Conservation (phyloP, 1,140 invertebrate genomes). For the Scylla paramamosain region DNA sequence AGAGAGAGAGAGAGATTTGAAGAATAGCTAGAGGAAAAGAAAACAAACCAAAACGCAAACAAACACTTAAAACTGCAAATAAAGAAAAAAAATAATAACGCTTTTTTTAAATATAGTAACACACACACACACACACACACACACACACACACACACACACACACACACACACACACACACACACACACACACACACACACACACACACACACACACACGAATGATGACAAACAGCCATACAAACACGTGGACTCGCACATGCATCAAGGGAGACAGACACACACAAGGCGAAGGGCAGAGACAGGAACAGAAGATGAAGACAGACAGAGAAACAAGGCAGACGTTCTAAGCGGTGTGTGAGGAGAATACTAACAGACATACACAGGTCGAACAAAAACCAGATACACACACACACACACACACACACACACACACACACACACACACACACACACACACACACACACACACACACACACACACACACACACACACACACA, state of each 20-base stretch:
- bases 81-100: neutral
- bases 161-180: neutral
- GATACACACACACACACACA: neutral
- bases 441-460: conserved; percentile 15
- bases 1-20: conserved; percentile 11
- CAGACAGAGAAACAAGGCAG: neutral
- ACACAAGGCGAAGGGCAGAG: neutral
- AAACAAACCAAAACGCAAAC: neutral
- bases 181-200: neutral
- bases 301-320: neutral
- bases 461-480: neutral
- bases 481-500: neutral
- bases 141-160: neutral
- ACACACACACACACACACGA: neutral
- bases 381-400: neutral
- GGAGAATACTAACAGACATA: neutral
- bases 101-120: neutral
- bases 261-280: neutral
- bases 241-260: neutral
- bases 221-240: neutral
- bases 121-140: neutral
- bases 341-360: neutral
- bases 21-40: neutral
- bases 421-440: conserved; percentile 20
- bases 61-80: neutral